A percentile compares a stretch with the other conserved stretches of the same genome.
Evolutionary conservation across 1,140 invertebrate species (phyloP).

Genomic region (Drosophila murphyi): DNA sequence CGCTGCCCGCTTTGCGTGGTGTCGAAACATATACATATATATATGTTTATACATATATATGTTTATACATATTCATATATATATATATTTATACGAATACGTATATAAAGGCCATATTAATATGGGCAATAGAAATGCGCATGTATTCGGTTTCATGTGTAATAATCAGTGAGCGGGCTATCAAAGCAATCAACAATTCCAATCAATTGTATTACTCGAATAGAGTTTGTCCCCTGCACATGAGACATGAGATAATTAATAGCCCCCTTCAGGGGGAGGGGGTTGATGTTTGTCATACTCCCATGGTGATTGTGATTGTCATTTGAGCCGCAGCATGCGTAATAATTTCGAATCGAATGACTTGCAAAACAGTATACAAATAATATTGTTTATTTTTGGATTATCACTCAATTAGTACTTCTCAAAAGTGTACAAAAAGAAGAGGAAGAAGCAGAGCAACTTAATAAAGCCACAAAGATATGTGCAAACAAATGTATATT

Average conservation of each 20-base stretch:
- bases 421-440: not conserved
- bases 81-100: conserved; percentile 3
- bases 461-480: not conserved
- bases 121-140: not conserved
- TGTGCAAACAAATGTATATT: not conserved
- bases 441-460: not conserved
- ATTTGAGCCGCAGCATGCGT: conserved; percentile 23
- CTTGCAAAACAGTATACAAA: conserved; percentile 1
- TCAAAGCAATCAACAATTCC: conserved; percentile 29
- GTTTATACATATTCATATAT: not conserved
- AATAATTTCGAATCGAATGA: conserved; percentile 10
- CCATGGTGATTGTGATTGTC: conserved; percentile 20
- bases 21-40: not conserved
- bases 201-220: conserved; percentile 30
- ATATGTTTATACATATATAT: not conserved
- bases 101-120: conserved; percentile 3
- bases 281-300: conserved; percentile 8
- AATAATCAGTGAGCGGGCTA: conserved; percentile 13
- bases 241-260: conserved; percentile 35
- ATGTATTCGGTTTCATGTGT: conserved; percentile 1
- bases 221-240: not conserved
- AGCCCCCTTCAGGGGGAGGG: not conserved
- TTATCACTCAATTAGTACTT: not conserved
- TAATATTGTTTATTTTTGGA: not conserved
- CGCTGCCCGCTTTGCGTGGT: conserved; percentile 8